These are phyloP conservation scores for Drosophila ironensis DNA, from an alignment of 1,140 invertebrate species.

Conservation along the genomic window DNA sequence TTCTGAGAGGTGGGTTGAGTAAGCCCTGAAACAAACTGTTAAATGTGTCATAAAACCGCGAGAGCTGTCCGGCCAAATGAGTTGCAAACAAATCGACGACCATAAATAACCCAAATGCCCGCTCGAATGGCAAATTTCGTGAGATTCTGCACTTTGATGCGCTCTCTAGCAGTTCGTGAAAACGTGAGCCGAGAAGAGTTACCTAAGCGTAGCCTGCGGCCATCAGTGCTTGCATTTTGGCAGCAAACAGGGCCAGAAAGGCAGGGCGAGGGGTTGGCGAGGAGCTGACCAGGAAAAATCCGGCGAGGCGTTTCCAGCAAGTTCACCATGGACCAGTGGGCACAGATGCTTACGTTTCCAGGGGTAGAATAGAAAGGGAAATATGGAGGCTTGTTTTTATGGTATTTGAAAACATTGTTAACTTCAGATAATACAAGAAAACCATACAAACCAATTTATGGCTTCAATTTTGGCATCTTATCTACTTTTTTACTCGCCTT, in stretches of 20 bases:
- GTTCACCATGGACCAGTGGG: slow-evolving; percentile 9
- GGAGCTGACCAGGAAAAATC: slow-evolving; percentile 24
- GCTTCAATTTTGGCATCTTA: neutral
- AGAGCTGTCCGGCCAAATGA: slow-evolving; percentile 55
- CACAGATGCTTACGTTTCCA: slow-evolving; percentile 27
- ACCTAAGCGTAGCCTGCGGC: slow-evolving; percentile 60
- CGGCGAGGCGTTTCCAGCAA: slow-evolving; percentile 45
- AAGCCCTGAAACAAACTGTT: slow-evolving; percentile 37
- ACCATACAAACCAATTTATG: neutral
- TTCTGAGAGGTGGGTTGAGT: slow-evolving; percentile 19
- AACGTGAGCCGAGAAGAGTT: slow-evolving; percentile 72
- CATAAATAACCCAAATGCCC: slow-evolving; percentile 76
- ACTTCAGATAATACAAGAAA: too few species aligned
- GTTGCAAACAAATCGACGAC: slow-evolving; percentile 66
- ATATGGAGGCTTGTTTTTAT: too few species aligned
- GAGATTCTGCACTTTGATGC: slow-evolving; percentile 77
- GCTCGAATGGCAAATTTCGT: slow-evolving; percentile 74
- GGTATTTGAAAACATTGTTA: too few species aligned
- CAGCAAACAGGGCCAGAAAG: too few species aligned
- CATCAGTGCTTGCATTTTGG: neutral
- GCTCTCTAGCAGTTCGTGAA: slow-evolving; percentile 62
- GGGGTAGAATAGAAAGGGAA: too few species aligned
- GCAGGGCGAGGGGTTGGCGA: neutral
- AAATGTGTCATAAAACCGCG: slow-evolving; percentile 72
- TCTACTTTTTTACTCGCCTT: neutral